Conservation (phyloP, 2,888 invertebrate species). For the Orchesellides sinensis region DNA sequence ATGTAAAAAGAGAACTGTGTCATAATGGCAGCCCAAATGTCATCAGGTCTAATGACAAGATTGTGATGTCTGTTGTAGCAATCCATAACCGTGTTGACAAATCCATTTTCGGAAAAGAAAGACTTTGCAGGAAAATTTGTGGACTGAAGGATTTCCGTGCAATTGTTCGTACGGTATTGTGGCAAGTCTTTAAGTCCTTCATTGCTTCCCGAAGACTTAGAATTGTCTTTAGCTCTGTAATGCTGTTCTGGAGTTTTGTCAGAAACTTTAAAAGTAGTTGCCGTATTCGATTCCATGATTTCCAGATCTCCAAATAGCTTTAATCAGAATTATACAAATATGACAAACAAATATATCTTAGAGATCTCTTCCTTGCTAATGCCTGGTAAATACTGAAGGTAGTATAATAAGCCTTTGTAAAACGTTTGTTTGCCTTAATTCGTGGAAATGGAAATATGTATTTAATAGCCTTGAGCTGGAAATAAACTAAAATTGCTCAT, state of each 20-base stretch:
- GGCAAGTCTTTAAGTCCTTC: not conserved
- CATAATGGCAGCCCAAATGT: constrained; percentile 64
- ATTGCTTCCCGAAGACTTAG: not conserved
- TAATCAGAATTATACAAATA: too few relatives aligned
- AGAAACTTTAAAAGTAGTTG: constrained; percentile 35
- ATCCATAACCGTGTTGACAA: constrained; percentile 36
- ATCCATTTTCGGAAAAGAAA: constrained; percentile 33
- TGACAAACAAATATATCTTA: too few relatives aligned
- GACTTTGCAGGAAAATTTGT: constrained; percentile 9
- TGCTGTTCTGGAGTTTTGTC: constrained; percentile 25
- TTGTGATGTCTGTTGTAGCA: constrained; percentile 57
- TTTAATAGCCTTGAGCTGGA: too few relatives aligned
- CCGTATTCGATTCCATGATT: not conserved
- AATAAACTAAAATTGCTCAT: too few relatives aligned
- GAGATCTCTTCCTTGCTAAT: too few relatives aligned
- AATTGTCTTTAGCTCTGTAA: not conserved
- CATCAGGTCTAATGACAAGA: constrained; percentile 58
- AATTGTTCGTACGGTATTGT: constrained; percentile 13
- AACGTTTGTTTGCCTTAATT: too few relatives aligned
- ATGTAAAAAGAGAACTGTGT: constrained; percentile 67
- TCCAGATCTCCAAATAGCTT: too few relatives aligned
- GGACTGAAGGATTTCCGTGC: constrained; percentile 19
- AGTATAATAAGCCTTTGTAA: too few relatives aligned
- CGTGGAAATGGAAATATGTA: too few relatives aligned
- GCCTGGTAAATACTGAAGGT: too few relatives aligned